A percentile compares a stretch with the other conserved stretches of the same genome.
Evolutionary conservation across 1,140 invertebrate species (phyloP).

Genomic region (Micrasema minimum): DNA sequence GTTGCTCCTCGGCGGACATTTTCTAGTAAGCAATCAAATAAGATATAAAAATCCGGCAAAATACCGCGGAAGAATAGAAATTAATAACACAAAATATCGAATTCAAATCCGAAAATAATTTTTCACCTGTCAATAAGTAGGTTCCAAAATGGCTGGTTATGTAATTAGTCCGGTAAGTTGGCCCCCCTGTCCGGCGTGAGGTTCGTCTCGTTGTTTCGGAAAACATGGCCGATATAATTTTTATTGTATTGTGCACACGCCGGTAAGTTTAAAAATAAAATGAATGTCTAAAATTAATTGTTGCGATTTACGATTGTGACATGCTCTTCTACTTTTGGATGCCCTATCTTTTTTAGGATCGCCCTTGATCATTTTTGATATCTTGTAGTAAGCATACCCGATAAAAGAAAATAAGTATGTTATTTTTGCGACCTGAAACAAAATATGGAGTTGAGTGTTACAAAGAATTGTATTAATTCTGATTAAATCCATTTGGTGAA

Average conservation of each 20-base stretch:
- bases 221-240: too few relatives aligned
- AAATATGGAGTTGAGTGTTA: too few relatives aligned
- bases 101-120: background rate
- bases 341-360: background rate
- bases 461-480: too few relatives aligned
- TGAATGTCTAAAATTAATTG: background rate
- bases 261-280: conserved; percentile 14
- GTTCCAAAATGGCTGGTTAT: conserved; percentile 33
- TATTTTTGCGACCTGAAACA: conserved; percentile 2
- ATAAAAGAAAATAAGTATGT: background rate
- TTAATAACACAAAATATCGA: background rate
- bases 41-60: too few relatives aligned
- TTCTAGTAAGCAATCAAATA: conserved; percentile 27
- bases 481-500: too few relatives aligned
- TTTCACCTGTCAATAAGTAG: conserved; percentile 33
- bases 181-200: background rate
- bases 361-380: background rate
- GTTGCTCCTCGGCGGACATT: conserved; percentile 73
- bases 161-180: conserved; percentile 15
- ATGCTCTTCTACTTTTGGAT: background rate
- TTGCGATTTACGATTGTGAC: background rate
- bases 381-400: background rate
- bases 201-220: too few relatives aligned
- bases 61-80: too few relatives aligned
- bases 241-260: background rate